Base-by-base conservation (phyloP, 1,140 invertebrate species). In the Atta texana region DNA sequence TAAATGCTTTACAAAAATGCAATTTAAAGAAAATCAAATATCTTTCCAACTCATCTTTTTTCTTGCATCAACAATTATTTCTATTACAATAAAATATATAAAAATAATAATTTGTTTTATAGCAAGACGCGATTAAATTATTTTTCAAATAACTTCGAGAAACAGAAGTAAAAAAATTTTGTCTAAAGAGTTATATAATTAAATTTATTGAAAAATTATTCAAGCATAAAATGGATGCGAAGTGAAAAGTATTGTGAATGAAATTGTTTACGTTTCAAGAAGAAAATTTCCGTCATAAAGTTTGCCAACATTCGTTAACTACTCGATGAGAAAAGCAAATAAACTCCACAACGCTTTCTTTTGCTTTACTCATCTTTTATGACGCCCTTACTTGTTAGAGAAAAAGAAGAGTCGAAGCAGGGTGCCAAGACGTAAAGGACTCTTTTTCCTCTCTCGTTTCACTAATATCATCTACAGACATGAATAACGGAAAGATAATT, bases 261-360 rank as follows among this genome's bases (percentile, higher is more conserved):
- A 84, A 75, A 61, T 66, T 49, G 57, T 88, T 88, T 55, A 57
- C 21, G n/a, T 64, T 34, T 66, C 34, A 21, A 34, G 18, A 39
- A 69, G 39, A 76, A 53, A 74, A 61, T 34, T 84, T 84, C 24
- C 44, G 44, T 84, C 55, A 49, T 75, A 82, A 57, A 69, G 64
- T 77, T 76, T 57, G 74, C 68, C 82, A 44, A 16, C 85, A 85
- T 85, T 86, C 57, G 44, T 82, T 84, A 82, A 21, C 63, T 28
- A 59, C 68, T 63, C 61, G 24, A 66, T 71, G 64, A 86, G 57
- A 44, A 88, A 69, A 85, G 82, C 44, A 75, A 85, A 81, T 88
- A 86, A 88, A 87, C 76, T 87, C 61, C 44, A 31, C 64, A 63
- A 59, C 55, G 49, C 14, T 77, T 88, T 84, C 51, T 39, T 69